Base-by-base conservation (phyloP, 2,888 invertebrate genomes). In the Perizoma affinitatum region DNA sequence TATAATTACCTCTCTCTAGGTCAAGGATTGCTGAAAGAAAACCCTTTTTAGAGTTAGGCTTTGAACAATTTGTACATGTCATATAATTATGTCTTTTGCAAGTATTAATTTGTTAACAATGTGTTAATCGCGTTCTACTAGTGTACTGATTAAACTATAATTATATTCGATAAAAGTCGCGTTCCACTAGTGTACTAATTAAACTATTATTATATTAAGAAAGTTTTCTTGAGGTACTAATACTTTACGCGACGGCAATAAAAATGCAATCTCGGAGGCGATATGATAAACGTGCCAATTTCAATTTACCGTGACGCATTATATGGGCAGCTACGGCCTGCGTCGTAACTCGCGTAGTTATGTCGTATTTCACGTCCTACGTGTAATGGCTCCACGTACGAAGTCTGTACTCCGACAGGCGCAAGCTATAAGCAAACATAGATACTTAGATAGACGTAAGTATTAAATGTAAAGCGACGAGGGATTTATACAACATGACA, bases 261-360 rank as follows among this genome's bases (percentile, higher is more conserved):
- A 82, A 80, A 81, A 82, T 79, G 81, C 82, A 85, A 87, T 86
- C 87, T 83, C 81, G 69, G 75, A 72, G 70, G 74, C 76, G 76
- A 70, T 82, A 84, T 84, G 86, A 84, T 83, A 83, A 82, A 84
- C 74, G 80, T 80, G 77, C 75, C 86, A 83, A 82, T 86, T 85
- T 86, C 86, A 87, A 86, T 88, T 85, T 84, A 86, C 85, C 80
- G 82, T 77, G 76, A 74, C 81, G 73, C 79, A 79, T 86, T 87
- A 85, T 83, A 82, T 78, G 83, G 80, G 74, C 81, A 70, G 75
- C 75, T 82, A 78, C 79, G 79, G 78, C 72, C 76, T 65, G 65
- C 63, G 80, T 78, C 84, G 85, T 87, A 86, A 84, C 85, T 83
- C 79, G 76, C 73, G 77, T 80, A 76, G 84, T 87, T 82, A 86